These are phyloP conservation scores for Meganola albula DNA, from an alignment of 2,888 invertebrate genomes.

Conservation along the genomic window DNA sequence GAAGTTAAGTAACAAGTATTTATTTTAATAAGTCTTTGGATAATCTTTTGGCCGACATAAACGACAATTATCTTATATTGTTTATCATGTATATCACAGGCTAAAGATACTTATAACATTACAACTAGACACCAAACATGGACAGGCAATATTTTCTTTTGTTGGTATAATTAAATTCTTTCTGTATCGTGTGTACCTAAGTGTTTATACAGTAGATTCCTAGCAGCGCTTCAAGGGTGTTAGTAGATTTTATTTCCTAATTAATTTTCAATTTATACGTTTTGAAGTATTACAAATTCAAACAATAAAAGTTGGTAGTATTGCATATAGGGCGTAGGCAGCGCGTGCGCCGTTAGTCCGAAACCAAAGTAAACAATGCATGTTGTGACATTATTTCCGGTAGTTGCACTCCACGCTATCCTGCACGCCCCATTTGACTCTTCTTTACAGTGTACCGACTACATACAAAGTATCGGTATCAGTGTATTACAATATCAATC, in stretches of 20 bases:
- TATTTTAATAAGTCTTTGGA: constrained; percentile 25
- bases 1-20: constrained; percentile 42
- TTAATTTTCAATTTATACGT: background rate
- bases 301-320: constrained; percentile 1
- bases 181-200: too few relatives aligned
- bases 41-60: too few relatives aligned
- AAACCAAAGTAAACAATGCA: constrained; percentile 48
- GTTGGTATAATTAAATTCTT: too few relatives aligned
- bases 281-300: background rate
- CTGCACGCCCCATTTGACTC: constrained; percentile 51
- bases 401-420: constrained; percentile 42
- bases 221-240: too few relatives aligned
- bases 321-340: constrained; percentile 18
- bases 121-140: too few relatives aligned
- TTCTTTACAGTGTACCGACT: constrained; percentile 34
- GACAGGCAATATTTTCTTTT: too few relatives aligned
- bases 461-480: constrained; percentile 15
- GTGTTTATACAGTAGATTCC: too few relatives aligned
- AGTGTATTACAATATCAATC: too few relatives aligned
- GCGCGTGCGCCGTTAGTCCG: constrained; percentile 34
- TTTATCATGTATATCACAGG: too few relatives aligned
- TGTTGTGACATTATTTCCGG: constrained; percentile 63
- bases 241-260: too few relatives aligned
- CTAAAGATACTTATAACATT: too few relatives aligned
- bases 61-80: too few relatives aligned